A percentile compares a stretch with the other conserved stretches of the same genome.
These are phyloP conservation scores for Hucho hucho DNA, from an alignment of 2,113 vertebrate species.

Conservation along the genomic window DNA sequence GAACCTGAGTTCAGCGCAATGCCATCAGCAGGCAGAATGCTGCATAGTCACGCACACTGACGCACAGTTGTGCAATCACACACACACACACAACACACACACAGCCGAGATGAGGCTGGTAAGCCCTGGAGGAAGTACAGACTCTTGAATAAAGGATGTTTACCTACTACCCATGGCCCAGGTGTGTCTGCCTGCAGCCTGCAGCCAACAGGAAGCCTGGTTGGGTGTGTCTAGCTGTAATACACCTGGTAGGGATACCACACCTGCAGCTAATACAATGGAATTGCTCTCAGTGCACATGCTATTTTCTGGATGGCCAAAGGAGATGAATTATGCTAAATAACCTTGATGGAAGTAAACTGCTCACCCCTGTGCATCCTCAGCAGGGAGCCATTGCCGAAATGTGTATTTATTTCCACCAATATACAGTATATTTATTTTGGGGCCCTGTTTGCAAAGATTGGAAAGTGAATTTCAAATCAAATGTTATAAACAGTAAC, in stretches of 20 bases:
- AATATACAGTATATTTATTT: constrained; percentile 28
- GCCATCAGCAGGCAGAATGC: background rate
- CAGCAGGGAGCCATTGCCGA: constrained; percentile 19
- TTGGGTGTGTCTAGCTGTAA: background rate
- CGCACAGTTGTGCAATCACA: background rate
- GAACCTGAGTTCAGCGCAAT: constrained; percentile 9
- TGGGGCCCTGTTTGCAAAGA: constrained; percentile 30
- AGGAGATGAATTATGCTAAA: constrained; percentile 41
- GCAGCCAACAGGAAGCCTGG: no score
- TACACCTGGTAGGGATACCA: background rate
- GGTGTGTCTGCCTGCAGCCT: constrained; percentile 9
- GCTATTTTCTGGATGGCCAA: constrained; percentile 19
- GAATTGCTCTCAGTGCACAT: background rate
- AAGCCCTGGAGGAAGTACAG: constrained; percentile 11
- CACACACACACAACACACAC: background rate
- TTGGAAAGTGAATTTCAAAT: no score
- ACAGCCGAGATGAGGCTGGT: background rate
- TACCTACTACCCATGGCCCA: constrained; percentile 5
- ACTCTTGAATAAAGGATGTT: constrained; percentile 30
- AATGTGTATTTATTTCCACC: constrained; percentile 18
- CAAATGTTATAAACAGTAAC: no score
- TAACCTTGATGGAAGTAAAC: no score
- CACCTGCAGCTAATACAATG: background rate
- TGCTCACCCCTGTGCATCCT: constrained; percentile 12
- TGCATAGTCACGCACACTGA: background rate